These are phyloP conservation scores for Pseudanteris insignis DNA, from an alignment of 2,888 invertebrate species.

Conservation along the genomic window DNA sequence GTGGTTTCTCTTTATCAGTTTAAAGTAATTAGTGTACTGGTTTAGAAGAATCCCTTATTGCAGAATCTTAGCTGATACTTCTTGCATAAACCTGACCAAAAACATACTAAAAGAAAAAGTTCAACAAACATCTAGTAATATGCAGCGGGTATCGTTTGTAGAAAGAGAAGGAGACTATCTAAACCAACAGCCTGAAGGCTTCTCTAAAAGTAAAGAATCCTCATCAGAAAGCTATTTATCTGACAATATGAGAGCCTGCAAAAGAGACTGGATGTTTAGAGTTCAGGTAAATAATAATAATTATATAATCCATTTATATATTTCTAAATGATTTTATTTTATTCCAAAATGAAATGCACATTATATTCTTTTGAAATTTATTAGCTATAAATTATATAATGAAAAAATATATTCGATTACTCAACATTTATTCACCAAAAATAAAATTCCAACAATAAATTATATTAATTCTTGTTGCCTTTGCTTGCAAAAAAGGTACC, in stretches of 20 bases:
- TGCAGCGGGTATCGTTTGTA: slow-evolving; percentile 53
- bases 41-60: slow-evolving; percentile 48
- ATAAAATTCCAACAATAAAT: too few species aligned
- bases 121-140: slow-evolving; percentile 45
- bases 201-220: slow-evolving; percentile 41
- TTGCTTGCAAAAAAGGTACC: slow-evolving; percentile 48
- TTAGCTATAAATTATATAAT: too few species aligned
- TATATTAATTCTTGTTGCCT: neutral
- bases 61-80: slow-evolving; percentile 53
- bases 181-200: slow-evolving; percentile 42
- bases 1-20: neutral
- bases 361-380: too few species aligned
- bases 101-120: slow-evolving; percentile 27
- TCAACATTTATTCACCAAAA: too few species aligned
- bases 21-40: slow-evolving; percentile 9
- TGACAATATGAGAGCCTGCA: slow-evolving; percentile 59
- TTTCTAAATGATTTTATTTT: slow-evolving; percentile 1
- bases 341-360: too few species aligned
- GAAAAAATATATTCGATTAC: too few species aligned
- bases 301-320: neutral
- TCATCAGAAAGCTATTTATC: slow-evolving; percentile 45
- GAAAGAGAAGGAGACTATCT: slow-evolving; percentile 49
- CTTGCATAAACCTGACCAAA: slow-evolving; percentile 47
- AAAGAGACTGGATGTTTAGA: slow-evolving; percentile 63
- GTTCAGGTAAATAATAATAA: slow-evolving; percentile 55